Base-by-base conservation (phyloP, 1,140 invertebrate species). In the Caligus rogercresseyi region DNA sequence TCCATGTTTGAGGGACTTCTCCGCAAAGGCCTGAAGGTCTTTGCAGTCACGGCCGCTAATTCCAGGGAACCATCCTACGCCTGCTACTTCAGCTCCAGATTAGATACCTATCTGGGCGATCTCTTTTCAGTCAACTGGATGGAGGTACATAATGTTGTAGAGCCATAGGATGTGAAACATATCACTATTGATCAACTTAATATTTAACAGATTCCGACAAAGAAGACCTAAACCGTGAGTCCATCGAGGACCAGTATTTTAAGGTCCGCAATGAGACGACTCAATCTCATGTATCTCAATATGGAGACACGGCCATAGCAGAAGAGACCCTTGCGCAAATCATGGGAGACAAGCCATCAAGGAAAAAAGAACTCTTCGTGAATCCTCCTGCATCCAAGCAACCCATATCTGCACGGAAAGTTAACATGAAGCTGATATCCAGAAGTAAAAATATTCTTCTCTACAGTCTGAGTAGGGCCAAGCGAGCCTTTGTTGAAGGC, bases 111-210 rank as follows among this genome's bases (percentile, higher is more conserved):
- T 68, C 69, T 82, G 15, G 81, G 75, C 15, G 80, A 81, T 73
- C 76, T 80, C 1, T 83, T 80, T 69, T 79, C 76, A 69, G 79
- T 82, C n/a, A 80, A 76, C 26, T 84, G 82, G 82, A 78, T 84
- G 77, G 73, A 82, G 70, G 78, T 82, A 72, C 75, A 78, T 16
- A 7, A 4, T 18, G 13, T 54, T 54, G 4, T 43, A 11, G 7
- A 11, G n/a, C n/a, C 31, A 7, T 7, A 43, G n/a, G 7, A 11
- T 43, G 31, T 43, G n/a, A 43, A 43, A 43, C 7, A 43, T 11
- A 43, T 11, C 7, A 43, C 7, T 43, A 7, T 43, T n/a, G n/a
- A n/a, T n/a, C n/a, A n/a, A n/a, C n/a, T n/a, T n/a, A n/a, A n/a
- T n/a, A 7, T 43, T 43, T 43, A 11, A n/a, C n/a, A 43, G 31